A percentile compares a stretch with the other conserved stretches of the same genome.
Evolutionary conservation across 2,113 vertebrate species (phyloP).

Genomic region (Thymallus thymallus): DNA sequence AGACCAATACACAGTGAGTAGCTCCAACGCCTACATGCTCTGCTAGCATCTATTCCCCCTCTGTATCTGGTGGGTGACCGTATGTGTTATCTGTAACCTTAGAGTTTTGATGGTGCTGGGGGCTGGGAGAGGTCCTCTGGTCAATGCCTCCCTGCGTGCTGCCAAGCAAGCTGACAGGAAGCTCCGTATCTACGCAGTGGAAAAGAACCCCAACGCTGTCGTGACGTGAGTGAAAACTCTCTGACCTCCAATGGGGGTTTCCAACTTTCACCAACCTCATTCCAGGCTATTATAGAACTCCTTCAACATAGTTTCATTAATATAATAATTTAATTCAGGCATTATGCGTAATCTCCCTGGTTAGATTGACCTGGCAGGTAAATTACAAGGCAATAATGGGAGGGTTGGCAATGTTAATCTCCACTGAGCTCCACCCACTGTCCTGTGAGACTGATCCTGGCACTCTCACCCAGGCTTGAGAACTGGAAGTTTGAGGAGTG

Average conservation of each 20-base stretch:
- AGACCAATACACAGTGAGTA: slow-evolving; percentile 87
- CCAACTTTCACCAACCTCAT: not conserved
- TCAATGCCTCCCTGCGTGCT: slow-evolving; percentile 86
- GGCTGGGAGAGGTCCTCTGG: slow-evolving; percentile 86
- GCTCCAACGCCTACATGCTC: not conserved
- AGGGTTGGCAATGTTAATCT: not conserved
- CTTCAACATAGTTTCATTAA: not conserved
- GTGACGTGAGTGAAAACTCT: slow-evolving; percentile 79
- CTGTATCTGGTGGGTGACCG: slow-evolving; percentile 34
- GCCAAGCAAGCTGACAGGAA: slow-evolving; percentile 83
- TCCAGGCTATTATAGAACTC: too few relatives aligned
- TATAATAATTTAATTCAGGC: too few relatives aligned
- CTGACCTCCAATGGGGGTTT: slow-evolving; percentile 29
- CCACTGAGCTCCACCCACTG: not conserved
- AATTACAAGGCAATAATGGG: too few relatives aligned
- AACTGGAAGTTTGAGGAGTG: slow-evolving; percentile 94
- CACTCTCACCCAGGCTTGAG: slow-evolving; percentile 74
- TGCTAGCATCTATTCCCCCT: not conserved
- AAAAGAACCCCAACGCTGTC: slow-evolving; percentile 92
- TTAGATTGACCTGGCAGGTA: too few relatives aligned
- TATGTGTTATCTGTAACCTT: slow-evolving; percentile 20
- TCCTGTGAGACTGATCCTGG: not conserved
- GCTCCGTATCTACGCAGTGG: slow-evolving; percentile 85
- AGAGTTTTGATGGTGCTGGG: slow-evolving; percentile 91
- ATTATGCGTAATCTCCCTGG: too few relatives aligned